Evolutionary conservation across 1,140 invertebrate species (phyloP).

Genomic region (Cephus cinctus): DNA sequence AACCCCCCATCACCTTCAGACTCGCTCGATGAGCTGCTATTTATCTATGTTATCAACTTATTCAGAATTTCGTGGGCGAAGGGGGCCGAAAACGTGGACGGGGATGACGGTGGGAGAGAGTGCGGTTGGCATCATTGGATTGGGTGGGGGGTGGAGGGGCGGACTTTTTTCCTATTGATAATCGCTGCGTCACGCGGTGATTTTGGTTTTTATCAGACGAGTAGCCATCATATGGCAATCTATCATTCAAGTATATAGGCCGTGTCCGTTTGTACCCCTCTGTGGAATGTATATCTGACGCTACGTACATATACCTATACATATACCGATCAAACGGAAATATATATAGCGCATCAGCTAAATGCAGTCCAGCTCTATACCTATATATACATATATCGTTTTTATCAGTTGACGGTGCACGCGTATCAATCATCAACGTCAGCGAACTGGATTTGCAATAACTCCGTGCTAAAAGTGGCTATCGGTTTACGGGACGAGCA

Average conservation of each 20-base stretch:
- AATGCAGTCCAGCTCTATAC: conserved; percentile 1
- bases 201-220: conserved; percentile 5
- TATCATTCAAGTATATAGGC: conserved; percentile 8
- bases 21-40: no score
- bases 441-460: no score
- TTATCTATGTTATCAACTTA: no score
- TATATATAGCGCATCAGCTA: conserved; percentile 1
- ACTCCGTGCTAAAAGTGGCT: no score
- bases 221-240: conserved; percentile 8
- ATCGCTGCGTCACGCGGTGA: conserved; percentile 6
- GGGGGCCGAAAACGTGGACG: no score
- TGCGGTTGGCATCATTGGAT: no score
- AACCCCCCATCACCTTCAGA: no score
- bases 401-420: conserved; percentile 15
- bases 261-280: conserved; percentile 3
- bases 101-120: no score
- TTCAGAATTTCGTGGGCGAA: no score
- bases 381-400: conserved; percentile 2
- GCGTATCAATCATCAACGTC: conserved; percentile 18
- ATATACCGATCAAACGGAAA: no score
- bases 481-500: no score
- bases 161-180: background rate
- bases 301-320: background rate
- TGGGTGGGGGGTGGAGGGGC: no score
- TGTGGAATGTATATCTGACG: background rate